Evolutionary conservation across 2,113 vertebrate species (phyloP), one percentile per base, ranked within the genome.

Genomic region (Sterrhoptilus dennistouni): DNA sequence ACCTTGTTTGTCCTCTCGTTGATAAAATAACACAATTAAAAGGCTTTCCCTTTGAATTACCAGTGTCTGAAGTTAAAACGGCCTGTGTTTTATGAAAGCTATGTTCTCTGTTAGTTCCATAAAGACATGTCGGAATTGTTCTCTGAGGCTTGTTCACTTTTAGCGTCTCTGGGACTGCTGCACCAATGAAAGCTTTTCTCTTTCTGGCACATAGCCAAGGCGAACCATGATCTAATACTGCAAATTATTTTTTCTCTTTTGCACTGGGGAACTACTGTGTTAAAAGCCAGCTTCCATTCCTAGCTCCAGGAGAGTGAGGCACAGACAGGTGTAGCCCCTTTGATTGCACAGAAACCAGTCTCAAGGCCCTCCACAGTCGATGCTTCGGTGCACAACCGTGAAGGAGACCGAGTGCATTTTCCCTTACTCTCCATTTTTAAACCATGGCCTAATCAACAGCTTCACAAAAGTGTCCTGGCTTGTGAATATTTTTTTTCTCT

Each of bases 181-280:
- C 78, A 95, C 74, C 87, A 95, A 86, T 66, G 76, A 93, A 97
- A 96, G 70, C 18, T 50, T 92, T 95, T 81, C 57, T 68, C 42
- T 86, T 63, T 27, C 76, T 97, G 97, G 97, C 91, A 49, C 31
- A 53, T 31, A 94, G 96, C 95, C 96, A 98, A 97, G 83, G 81
- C 12, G 75, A 98, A 85, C 65, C 82, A 97, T 95, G 92, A 97
- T 96, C 95, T 96, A 97, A 97, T 88, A 80, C 78, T 47, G 49
- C 82, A 96, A 94, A 96, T 97, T 95, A 96, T 97, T 96, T 97
- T 96, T 96, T 95, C 80, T 93, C 81, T 96, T 96, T 95, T 97
- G 89, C 82, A 8, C 68, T 65, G 84, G 86, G 87, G 91, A 93
- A 25, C 76, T 68, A 66, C 83, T 69, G 54, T 77, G 84, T 85